These are phyloP conservation scores for Sinella curviseta DNA, from an alignment of 1,140 invertebrate species.

Conservation along the genomic window DNA sequence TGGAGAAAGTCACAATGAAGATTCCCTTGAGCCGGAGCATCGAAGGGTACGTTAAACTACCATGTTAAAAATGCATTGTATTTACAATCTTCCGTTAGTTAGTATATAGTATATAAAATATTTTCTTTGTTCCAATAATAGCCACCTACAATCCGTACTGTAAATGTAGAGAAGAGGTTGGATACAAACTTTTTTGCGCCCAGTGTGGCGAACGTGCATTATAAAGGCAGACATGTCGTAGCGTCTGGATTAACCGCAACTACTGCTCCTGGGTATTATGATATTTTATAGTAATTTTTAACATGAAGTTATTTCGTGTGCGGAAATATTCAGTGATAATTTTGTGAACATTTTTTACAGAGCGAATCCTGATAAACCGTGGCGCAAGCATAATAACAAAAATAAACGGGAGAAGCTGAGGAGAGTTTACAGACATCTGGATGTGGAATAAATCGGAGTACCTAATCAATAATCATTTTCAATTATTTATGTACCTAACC, in stretches of 20 bases:
- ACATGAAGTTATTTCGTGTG: too few relatives aligned
- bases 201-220: conserved; percentile 42
- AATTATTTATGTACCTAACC: too few relatives aligned
- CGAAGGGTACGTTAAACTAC: not conserved
- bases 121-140: not conserved
- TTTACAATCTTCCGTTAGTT: not conserved
- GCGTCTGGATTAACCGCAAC: conserved; percentile 32
- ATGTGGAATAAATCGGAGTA: conserved; percentile 59
- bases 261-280: conserved; percentile 11
- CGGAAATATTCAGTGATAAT: not conserved
- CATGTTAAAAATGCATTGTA: not conserved
- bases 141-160: conserved; percentile 22
- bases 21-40: not conserved
- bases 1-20: not conserved
- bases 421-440: conserved; percentile 74
- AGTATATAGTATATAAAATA: not conserved
- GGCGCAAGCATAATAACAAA: conserved; percentile 79
- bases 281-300: conserved; percentile 2
- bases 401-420: conserved; percentile 85
- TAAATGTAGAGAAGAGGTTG: conserved; percentile 43
- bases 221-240: conserved; percentile 44
- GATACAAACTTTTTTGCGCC: conserved; percentile 47
- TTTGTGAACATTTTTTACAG: not conserved
- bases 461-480: too few relatives aligned
- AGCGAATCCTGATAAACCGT: conserved; percentile 64